Evolutionary conservation across 2,113 vertebrate species (phyloP).

Genomic region (Tragelaphus imberbis): DNA sequence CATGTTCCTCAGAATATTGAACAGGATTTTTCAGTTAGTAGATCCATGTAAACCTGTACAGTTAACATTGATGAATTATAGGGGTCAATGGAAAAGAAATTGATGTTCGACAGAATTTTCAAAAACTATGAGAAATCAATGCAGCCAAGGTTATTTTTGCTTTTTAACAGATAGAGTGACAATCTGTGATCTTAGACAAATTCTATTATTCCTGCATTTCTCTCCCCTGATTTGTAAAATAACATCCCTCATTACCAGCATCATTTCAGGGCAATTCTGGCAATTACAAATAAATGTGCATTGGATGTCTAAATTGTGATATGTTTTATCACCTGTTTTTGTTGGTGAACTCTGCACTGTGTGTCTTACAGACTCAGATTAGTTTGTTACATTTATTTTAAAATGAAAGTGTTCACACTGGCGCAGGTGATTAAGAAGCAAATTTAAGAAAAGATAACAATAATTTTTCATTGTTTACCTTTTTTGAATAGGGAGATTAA

Average conservation of each 20-base stretch:
- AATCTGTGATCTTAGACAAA: not conserved
- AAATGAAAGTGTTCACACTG: constrained; percentile 9
- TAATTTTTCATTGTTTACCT: not conserved
- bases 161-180: not conserved
- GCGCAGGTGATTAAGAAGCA: not conserved
- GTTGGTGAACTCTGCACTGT: not conserved
- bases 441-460: not conserved
- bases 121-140: not conserved
- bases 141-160: not conserved
- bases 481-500: not conserved
- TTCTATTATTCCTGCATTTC: not conserved
- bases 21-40: not conserved
- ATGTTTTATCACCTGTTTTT: constrained; percentile 8
- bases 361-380: not conserved
- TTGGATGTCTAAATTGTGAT: not conserved
- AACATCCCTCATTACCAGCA: not conserved
- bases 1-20: not conserved
- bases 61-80: not conserved
- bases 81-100: not conserved
- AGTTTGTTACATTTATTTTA: constrained; percentile 51
- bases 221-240: constrained; percentile 15
- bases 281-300: not conserved
- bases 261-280: not conserved
- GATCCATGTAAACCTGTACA: not conserved
- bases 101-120: not conserved